Evolutionary conservation across 2,113 vertebrate genomes (phyloP).

Genomic region (Ctenomys sociabilis): DNA sequence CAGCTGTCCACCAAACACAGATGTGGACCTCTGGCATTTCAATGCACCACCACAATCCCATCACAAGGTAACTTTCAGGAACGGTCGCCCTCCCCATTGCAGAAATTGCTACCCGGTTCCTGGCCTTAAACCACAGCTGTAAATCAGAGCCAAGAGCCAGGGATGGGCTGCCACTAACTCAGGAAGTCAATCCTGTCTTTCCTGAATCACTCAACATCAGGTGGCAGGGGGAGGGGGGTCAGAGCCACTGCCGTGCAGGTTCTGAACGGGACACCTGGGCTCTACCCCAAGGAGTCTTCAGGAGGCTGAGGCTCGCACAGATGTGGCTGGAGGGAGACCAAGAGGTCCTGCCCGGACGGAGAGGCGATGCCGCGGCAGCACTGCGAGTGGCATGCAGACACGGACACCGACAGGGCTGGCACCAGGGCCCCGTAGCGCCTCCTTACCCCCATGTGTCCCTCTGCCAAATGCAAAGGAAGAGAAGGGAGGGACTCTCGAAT

Average conservation of each 20-base stretch:
- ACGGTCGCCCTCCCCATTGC: slow-evolving; percentile 54
- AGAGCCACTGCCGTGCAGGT: not conserved
- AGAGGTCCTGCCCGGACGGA: fast-evolving
- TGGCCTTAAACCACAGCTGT: not conserved
- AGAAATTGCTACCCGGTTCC: slow-evolving; percentile 62
- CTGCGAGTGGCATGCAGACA: fast-evolving
- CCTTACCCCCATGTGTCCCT: too few relatives aligned
- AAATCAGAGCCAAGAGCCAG: slow-evolving; percentile 46
- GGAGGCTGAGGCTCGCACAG: too few relatives aligned
- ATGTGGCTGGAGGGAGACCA: fast-evolving
- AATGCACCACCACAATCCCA: slow-evolving; percentile 67
- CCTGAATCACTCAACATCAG: slow-evolving; percentile 44
- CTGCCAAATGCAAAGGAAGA: not conserved
- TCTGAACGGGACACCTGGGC: fast-evolving
- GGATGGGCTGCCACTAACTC: not conserved
- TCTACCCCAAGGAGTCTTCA: not conserved
- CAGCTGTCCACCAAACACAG: slow-evolving; percentile 73
- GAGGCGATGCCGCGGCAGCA: not conserved
- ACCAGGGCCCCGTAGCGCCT: not conserved
- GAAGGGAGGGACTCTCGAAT: fast-evolving
- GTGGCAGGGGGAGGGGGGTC: not conserved
- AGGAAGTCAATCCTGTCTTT: not conserved
- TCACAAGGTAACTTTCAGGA: not conserved
- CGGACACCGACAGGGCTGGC: not conserved
- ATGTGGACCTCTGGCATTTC: slow-evolving; percentile 70